A percentile compares a stretch with the other conserved stretches of the same genome.
These are phyloP conservation scores for Sminthurides aquaticus DNA, from an alignment of 2,888 invertebrate genomes.

Conservation along the genomic window DNA sequence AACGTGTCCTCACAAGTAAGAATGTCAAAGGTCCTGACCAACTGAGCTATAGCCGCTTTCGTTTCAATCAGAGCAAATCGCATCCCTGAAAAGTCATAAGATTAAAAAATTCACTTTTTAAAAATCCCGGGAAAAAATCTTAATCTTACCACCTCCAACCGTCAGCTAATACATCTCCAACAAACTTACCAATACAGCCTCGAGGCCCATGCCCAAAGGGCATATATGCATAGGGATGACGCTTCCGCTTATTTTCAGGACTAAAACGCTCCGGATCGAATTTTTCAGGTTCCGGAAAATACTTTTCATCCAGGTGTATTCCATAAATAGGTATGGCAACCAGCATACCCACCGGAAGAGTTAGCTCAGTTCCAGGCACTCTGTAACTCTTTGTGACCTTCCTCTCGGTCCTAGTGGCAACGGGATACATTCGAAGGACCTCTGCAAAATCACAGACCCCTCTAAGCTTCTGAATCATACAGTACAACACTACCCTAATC, in stretches of 20 bases:
- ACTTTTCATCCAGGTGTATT: conserved; percentile 18
- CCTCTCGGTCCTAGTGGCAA: conserved; percentile 12
- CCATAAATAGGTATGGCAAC: conserved; percentile 16
- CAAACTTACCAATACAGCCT: conserved; percentile 24
- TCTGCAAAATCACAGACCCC: conserved; percentile 11
- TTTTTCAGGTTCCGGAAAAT: conserved; percentile 21
- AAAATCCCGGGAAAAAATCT: background rate
- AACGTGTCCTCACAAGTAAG: conserved; percentile 1
- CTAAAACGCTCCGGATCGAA: conserved; percentile 25
- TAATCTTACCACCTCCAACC: no score
- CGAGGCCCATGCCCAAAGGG: conserved; percentile 27
- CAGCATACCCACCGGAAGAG: conserved; percentile 13
- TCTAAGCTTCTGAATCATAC: no score
- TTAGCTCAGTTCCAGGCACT: conserved; percentile 13
- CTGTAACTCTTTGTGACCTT: conserved; percentile 14
- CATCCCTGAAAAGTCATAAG: conserved; percentile 3
- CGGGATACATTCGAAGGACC: conserved; percentile 19
- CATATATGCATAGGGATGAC: conserved; percentile 19
- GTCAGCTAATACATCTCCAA: no score
- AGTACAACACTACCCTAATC: no score
- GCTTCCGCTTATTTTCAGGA: conserved; percentile 15
- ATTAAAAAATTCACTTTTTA: background rate
- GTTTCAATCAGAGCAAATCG: conserved; percentile 12
- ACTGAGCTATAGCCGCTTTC: conserved; percentile 9
- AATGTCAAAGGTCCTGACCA: conserved; percentile 12